A percentile compares a stretch with the other conserved stretches of the same genome.
Evolutionary conservation across 2,797 vertebrate species (phyloP).

Genomic region (Rhodeus uyekii): DNA sequence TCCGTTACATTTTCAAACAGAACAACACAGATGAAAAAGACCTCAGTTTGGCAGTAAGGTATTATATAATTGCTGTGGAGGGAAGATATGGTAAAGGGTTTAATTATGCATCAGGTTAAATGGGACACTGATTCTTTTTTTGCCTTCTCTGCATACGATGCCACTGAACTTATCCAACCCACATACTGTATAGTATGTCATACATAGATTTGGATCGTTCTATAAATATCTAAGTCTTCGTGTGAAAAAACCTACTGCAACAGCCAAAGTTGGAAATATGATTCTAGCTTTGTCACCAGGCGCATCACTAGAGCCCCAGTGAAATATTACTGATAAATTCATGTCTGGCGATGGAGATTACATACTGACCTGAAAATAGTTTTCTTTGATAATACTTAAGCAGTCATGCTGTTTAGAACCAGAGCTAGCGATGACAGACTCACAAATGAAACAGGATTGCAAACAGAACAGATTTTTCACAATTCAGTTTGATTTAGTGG

Average conservation of each 20-base stretch:
- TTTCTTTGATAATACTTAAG: background rate
- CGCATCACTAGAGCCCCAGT: background rate
- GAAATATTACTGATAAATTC: background rate
- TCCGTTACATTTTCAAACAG: slow-evolving; percentile 24
- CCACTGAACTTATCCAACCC: slow-evolving; percentile 1
- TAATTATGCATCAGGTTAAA: slow-evolving; percentile 44
- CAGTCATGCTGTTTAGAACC: background rate
- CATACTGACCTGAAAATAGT: background rate
- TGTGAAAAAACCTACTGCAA: background rate
- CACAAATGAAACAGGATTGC: background rate
- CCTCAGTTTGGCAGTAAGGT: slow-evolving; percentile 4
- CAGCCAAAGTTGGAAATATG: background rate
- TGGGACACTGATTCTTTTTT: background rate
- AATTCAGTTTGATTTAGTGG: background rate
- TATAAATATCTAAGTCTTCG: background rate
- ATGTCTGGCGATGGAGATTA: background rate
- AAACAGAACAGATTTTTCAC: background rate
- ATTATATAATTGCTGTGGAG: slow-evolving; percentile 33
- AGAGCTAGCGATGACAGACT: background rate
- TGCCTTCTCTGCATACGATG: background rate
- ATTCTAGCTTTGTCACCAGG: background rate
- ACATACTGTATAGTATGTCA: background rate
- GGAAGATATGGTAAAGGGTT: slow-evolving; percentile 19
- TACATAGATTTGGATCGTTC: background rate
- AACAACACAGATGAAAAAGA: slow-evolving; percentile 6